phyloP scores from a whole-genome alignment of 2,888 invertebrate species.

The Itoplectis maculator region DNA sequence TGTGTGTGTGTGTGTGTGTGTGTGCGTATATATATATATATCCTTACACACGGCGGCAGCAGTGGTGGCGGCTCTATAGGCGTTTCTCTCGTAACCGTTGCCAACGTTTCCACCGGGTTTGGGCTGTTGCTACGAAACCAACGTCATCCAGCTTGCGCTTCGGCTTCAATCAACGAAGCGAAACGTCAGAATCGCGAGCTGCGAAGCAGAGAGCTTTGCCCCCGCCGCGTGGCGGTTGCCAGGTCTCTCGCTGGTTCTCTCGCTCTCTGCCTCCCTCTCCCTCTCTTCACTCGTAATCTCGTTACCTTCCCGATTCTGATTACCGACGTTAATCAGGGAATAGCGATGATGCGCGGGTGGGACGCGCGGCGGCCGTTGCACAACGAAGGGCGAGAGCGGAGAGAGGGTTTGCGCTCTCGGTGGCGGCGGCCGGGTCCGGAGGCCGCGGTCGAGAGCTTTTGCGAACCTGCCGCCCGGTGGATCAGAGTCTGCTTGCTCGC shows the following conservation, averaged over 20 bases:
- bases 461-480: slow-evolving; percentile 59
- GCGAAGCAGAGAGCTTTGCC: slow-evolving; percentile 51
- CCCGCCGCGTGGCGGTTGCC: background rate
- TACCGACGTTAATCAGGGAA: slow-evolving; percentile 83
- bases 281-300: slow-evolving; percentile 77
- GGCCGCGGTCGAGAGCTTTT: slow-evolving; percentile 75
- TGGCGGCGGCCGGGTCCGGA: slow-evolving; percentile 39
- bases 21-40: background rate
- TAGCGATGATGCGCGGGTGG: slow-evolving; percentile 77
- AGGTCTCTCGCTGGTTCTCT: background rate
- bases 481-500: slow-evolving; percentile 53
- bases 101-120: slow-evolving; percentile 48
- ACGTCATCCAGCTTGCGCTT: slow-evolving; percentile 64
- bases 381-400: slow-evolving; percentile 50
- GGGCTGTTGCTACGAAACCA: slow-evolving; percentile 50
- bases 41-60: too few relatives aligned
- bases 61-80: background rate
- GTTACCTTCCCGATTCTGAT: slow-evolving; percentile 82
- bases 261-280: slow-evolving; percentile 17
- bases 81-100: slow-evolving; percentile 11
- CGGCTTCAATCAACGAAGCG: slow-evolving; percentile 77
- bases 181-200: slow-evolving; percentile 80
- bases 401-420: slow-evolving; percentile 29
- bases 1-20: background rate
- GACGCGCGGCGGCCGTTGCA: slow-evolving; percentile 54